A percentile compares a stretch with the other conserved stretches of the same genome.
phyloP scores from a whole-genome alignment of 2,113 vertebrate genomes.

The Alces alces region DNA sequence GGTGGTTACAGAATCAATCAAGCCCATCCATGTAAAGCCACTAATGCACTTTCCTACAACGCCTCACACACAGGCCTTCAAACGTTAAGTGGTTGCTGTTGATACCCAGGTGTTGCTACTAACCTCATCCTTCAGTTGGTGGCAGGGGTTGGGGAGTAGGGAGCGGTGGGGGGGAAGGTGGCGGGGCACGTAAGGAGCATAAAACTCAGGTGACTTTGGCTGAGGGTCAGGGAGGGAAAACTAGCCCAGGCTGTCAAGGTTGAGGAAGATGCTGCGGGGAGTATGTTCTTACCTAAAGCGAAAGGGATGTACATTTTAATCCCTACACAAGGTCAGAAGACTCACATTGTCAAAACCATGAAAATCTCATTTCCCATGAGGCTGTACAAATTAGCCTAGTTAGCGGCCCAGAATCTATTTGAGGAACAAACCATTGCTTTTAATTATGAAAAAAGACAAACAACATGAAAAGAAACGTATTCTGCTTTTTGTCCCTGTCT shows the following conservation, averaged over 20 bases:
- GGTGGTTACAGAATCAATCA: not conserved
- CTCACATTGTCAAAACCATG: not conserved
- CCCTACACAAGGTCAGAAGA: not conserved
- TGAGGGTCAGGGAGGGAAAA: not conserved
- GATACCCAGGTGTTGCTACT: not conserved
- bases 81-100: not conserved
- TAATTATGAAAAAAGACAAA: constrained; percentile 19
- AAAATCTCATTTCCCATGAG: not conserved
- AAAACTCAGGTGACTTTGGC: not conserved
- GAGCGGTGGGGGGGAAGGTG: no score
- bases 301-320: not conserved
- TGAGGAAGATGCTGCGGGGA: no score
- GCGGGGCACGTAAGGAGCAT: not conserved
- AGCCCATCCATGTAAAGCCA: not conserved
- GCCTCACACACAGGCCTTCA: not conserved
- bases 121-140: not conserved
- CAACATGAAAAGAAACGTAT: not conserved
- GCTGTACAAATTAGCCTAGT: not conserved
- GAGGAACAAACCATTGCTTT: constrained; percentile 20
- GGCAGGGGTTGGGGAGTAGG: accelerated
- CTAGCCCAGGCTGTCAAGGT: not conserved
- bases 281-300: not conserved
- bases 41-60: accelerated
- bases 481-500: not conserved
- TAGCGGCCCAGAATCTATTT: not conserved